These are phyloP conservation scores for Leucophenga varia DNA, from an alignment of 1,140 invertebrate genomes.

Conservation along the genomic window DNA sequence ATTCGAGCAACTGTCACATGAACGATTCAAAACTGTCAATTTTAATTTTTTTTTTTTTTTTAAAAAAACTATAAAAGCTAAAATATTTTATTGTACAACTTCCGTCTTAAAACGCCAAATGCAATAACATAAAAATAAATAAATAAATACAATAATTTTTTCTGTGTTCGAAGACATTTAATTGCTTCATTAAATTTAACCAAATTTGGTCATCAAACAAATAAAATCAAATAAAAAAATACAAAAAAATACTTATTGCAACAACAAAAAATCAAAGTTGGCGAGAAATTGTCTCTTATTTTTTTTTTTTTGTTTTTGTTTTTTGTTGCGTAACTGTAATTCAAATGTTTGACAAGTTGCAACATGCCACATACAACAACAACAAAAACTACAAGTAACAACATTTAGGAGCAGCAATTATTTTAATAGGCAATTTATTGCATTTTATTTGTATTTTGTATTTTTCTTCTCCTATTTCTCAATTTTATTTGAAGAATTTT, in stretches of 20 bases:
- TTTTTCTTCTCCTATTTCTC: conserved; percentile 16
- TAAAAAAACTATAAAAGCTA: not conserved
- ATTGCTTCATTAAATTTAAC: conserved; percentile 54
- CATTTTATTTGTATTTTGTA: conserved; percentile 27
- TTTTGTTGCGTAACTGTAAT: conserved; percentile 45
- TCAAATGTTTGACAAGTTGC: conserved; percentile 55
- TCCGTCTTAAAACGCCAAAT: no score
- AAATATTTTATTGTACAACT: no score
- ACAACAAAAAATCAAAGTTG: conserved; percentile 22
- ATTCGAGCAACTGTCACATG: no score
- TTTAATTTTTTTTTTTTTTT: not conserved
- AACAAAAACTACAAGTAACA: conserved; percentile 19
- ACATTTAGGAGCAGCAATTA: conserved; percentile 54
- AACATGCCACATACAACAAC: conserved; percentile 34
- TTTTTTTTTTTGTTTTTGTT: no score
- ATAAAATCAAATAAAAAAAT: conserved; percentile 10
- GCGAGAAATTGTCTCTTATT: no score
- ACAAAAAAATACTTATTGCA: conserved; percentile 20
- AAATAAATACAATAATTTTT: conserved; percentile 10
- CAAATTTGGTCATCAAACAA: conserved; percentile 44
- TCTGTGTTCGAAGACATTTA: conserved; percentile 44
- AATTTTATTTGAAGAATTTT: conserved; percentile 47
- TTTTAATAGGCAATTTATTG: conserved; percentile 56
- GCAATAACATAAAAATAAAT: no score
- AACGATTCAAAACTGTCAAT: not conserved